These are phyloP conservation scores for Sinohyriopsis cumingii DNA, from an alignment of 2,888 invertebrate genomes.

Conservation along the genomic window DNA sequence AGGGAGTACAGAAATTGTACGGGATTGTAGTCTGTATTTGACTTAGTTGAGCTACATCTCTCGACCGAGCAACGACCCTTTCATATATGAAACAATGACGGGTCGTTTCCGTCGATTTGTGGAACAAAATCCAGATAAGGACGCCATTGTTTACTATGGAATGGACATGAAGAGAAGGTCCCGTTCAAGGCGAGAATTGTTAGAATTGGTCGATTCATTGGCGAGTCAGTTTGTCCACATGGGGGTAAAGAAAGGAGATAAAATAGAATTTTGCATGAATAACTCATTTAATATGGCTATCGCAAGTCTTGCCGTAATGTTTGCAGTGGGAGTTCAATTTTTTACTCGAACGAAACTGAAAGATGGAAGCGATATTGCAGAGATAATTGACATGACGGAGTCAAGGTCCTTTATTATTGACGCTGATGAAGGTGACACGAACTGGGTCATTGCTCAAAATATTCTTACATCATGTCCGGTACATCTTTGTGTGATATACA, in stretches of 20 bases:
- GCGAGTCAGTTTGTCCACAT: slow-evolving; percentile 16
- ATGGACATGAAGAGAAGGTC: slow-evolving; percentile 4
- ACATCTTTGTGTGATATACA: no score
- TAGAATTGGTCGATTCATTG: slow-evolving; percentile 6
- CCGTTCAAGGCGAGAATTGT: slow-evolving; percentile 18
- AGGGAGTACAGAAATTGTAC: no score
- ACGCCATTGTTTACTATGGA: slow-evolving; percentile 28
- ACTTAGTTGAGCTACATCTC: slow-evolving; percentile 10
- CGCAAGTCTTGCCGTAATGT: slow-evolving; percentile 9
- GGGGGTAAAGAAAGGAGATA: slow-evolving; percentile 19
- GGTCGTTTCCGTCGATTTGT: slow-evolving; percentile 21
- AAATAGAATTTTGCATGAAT: slow-evolving; percentile 23
- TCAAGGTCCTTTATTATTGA: slow-evolving; percentile 17
- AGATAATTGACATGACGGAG: slow-evolving; percentile 4
- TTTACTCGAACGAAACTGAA: slow-evolving; percentile 13
- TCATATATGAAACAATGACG: slow-evolving; percentile 24
- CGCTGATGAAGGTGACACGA: slow-evolving; percentile 9
- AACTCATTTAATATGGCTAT: slow-evolving; percentile 25
- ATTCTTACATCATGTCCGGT: neutral
- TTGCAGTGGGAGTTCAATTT: slow-evolving; percentile 26
- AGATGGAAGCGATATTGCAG: slow-evolving; percentile 30
- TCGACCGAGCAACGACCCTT: slow-evolving; percentile 8
- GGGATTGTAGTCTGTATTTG: no score
- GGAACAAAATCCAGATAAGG: slow-evolving; percentile 18
- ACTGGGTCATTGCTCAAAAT: slow-evolving; percentile 21